A percentile compares a stretch with the other conserved stretches of the same genome.
phyloP scores from a whole-genome alignment of 2,797 vertebrate species.

The Crax fasciolata region DNA sequence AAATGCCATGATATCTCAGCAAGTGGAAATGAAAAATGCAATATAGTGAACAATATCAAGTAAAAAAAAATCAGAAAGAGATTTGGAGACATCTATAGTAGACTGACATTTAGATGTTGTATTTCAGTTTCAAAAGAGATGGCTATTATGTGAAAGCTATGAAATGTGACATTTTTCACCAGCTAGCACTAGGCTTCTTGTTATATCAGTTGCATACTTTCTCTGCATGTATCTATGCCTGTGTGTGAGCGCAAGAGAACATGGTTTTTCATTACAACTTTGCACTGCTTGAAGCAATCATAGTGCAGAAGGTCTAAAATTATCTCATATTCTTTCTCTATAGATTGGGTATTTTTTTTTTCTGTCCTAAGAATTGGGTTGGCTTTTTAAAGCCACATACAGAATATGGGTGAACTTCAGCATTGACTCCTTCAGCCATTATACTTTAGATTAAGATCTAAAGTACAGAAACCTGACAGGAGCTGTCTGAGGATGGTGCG shows the following conservation, averaged over 20 bases:
- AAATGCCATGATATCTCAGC: conserved; percentile 64
- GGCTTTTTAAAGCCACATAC: conserved; percentile 32
- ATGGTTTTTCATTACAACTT: conserved; percentile 41
- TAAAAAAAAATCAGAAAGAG: conserved; percentile 17
- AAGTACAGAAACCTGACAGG: conserved; percentile 5
- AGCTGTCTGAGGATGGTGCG: not conserved
- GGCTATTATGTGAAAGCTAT: conserved; percentile 68
- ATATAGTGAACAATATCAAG: conserved; percentile 39
- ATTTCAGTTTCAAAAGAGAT: conserved; percentile 71
- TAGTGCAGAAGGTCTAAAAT: conserved; percentile 10
- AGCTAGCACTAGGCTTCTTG: conserved; percentile 45
- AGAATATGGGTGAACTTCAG: conserved; percentile 24
- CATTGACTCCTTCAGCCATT: not conserved
- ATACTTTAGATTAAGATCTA: not conserved
- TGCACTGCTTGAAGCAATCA: conserved; percentile 35
- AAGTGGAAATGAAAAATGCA: conserved; percentile 61
- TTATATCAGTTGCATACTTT: conserved; percentile 57
- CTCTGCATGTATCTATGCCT: conserved; percentile 3
- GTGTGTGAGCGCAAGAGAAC: conserved; percentile 28
- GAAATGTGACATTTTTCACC: conserved; percentile 73
- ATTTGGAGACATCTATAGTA: conserved; percentile 55
- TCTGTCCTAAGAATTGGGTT: not conserved
- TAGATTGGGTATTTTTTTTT: conserved; percentile 12
- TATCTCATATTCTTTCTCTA: conserved; percentile 42
- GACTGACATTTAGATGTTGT: conserved; percentile 72